Conservation (phyloP, 2,888 invertebrate species). For the Chelonus formosanus region DNA sequence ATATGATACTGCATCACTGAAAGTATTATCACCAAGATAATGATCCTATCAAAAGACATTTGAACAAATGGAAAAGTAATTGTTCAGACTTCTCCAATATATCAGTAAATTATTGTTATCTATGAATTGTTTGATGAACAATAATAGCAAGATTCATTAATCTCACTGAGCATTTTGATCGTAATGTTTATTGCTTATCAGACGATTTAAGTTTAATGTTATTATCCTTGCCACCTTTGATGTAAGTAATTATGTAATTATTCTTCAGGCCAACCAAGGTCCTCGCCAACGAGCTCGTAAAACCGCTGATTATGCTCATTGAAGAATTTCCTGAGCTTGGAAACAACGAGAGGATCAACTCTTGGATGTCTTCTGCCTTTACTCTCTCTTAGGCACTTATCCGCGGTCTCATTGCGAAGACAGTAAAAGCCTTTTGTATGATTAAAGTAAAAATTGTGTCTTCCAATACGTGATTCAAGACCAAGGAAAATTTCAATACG, state of each 20-base stretch:
- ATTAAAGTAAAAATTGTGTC: conserved; percentile 95
- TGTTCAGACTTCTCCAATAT: no score
- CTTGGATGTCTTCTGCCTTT: conserved; percentile 85
- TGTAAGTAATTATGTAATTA: conserved; percentile 60
- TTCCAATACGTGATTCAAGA: conserved; percentile 74
- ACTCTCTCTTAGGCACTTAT: conserved; percentile 85
- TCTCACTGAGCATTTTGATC: no score
- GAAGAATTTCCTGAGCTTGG: conserved; percentile 85
- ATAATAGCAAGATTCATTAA: no score
- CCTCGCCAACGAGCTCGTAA: conserved; percentile 91
- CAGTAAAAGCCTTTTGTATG: conserved; percentile 97
- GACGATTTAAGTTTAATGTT: no score
- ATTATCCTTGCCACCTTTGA: neutral
- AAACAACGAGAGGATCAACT: conserved; percentile 81
- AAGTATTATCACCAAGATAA: no score
- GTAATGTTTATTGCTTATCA: no score
- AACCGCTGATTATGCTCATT: conserved; percentile 91
- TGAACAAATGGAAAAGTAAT: no score
- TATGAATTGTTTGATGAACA: no score
- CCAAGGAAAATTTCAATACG: conserved; percentile 89
- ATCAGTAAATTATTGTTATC: no score
- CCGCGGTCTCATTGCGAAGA: conserved; percentile 81
- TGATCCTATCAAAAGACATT: no score
- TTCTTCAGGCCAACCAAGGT: conserved; percentile 93
- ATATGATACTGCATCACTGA: no score